These are phyloP conservation scores for Whitmania pigra DNA, from an alignment of 1,140 invertebrate genomes.

Conservation along the genomic window DNA sequence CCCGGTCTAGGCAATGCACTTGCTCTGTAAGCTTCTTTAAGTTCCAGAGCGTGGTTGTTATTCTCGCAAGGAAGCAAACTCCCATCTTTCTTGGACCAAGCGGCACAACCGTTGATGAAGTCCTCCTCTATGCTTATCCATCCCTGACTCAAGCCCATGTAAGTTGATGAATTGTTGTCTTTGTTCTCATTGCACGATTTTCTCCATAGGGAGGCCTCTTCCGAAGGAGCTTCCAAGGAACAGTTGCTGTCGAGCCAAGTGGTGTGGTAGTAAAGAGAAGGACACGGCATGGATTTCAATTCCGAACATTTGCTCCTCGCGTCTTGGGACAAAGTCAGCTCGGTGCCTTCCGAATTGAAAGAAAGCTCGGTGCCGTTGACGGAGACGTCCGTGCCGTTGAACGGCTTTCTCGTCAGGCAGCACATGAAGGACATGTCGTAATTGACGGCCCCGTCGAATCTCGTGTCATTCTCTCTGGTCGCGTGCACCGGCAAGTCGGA, in stretches of 20 bases:
- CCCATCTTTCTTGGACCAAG: background rate
- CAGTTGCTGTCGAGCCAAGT: slow-evolving; percentile 3
- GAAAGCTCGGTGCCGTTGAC: background rate
- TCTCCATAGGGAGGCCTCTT: background rate
- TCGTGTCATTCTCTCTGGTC: no score
- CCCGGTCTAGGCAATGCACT: no score
- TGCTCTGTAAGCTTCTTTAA: no score
- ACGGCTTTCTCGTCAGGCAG: no score
- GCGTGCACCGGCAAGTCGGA: no score
- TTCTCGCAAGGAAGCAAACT: no score
- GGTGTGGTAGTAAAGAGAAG: slow-evolving; percentile 1
- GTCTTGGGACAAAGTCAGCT: background rate
- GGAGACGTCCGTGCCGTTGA: background rate
- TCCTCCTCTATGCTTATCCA: slow-evolving; percentile 8
- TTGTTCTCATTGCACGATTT: background rate
- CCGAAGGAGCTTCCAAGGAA: background rate
- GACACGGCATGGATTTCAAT: background rate
- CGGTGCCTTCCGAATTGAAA: background rate
- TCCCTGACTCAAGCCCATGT: background rate
- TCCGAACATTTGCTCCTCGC: background rate
- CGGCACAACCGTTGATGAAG: background rate
- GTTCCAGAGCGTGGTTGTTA: no score
- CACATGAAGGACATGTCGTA: no score
- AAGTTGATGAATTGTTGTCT: background rate
- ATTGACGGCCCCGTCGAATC: no score